Conservation (phyloP, 2,888 invertebrate genomes). For the Plagodis pulveraria region DNA sequence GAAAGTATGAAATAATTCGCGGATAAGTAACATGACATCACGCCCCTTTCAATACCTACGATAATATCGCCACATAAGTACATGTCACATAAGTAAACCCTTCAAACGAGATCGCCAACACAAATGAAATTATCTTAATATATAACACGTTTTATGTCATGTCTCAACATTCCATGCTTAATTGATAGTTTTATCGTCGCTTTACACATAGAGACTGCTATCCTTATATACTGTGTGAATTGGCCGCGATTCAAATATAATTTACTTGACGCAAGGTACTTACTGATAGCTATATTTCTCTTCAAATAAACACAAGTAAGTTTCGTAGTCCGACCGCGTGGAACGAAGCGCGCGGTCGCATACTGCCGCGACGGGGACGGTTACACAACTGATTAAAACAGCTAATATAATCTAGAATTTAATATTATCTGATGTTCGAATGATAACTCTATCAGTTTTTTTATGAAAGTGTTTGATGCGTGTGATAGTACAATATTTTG, state of each 20-base stretch:
- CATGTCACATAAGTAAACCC: too few species aligned
- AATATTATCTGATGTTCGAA: constrained; percentile 58
- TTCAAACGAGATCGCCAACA: too few species aligned
- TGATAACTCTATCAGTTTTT: constrained; percentile 59
- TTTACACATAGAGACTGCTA: constrained; percentile 5
- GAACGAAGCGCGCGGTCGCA: constrained; percentile 57
- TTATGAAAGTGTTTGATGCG: constrained; percentile 40
- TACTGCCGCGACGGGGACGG: constrained; percentile 36
- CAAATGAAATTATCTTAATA: too few species aligned
- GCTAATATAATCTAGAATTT: constrained; percentile 43
- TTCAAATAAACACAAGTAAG: background rate
- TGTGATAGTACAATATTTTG: constrained; percentile 39
- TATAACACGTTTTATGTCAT: too few species aligned
- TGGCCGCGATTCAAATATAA: constrained; percentile 14
- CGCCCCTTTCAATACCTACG: too few species aligned
- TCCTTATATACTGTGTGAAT: constrained; percentile 1
- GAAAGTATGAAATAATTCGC: too few species aligned
- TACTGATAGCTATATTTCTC: background rate
- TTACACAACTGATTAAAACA: constrained; percentile 32
- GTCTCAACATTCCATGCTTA: too few species aligned
- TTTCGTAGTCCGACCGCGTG: constrained; percentile 40
- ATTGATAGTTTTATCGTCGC: too few species aligned
- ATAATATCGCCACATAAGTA: too few species aligned
- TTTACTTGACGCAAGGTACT: background rate
- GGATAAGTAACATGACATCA: too few species aligned